These are phyloP conservation scores for Epirrhoe alternata DNA, from an alignment of 2,888 invertebrate species.

Conservation along the genomic window DNA sequence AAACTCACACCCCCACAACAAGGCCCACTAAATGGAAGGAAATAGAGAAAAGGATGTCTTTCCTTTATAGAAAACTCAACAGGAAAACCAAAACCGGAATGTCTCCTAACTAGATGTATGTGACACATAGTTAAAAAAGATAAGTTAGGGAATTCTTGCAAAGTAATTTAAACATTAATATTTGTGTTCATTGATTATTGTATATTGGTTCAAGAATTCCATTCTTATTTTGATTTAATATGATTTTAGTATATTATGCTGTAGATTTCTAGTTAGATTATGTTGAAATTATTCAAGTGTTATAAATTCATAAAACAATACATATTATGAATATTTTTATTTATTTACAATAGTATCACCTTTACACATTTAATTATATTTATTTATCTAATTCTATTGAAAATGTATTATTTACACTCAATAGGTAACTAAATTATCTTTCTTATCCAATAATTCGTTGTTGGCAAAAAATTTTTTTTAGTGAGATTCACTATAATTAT, in stretches of 20 bases:
- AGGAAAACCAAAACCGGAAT: constrained; percentile 90
- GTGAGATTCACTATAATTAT: neutral
- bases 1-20: constrained; percentile 84
- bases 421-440: no score
- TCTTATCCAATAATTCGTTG: neutral
- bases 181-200: no score
- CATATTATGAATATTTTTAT: constrained; percentile 14
- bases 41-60: constrained; percentile 89
- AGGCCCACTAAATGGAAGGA: constrained; percentile 93
- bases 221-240: neutral
- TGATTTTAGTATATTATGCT: neutral
- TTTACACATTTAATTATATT: neutral
- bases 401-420: no score
- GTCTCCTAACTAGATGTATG: constrained; percentile 60
- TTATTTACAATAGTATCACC: neutral
- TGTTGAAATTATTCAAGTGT: constrained; percentile 15
- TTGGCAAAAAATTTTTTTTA: neutral
- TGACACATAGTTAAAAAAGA: neutral
- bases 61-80: constrained; percentile 91
- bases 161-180: neutral
- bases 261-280: constrained; percentile 1
- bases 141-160: constrained; percentile 9
- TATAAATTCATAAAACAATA: constrained; percentile 10
- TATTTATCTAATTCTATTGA: neutral
- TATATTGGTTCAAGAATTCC: neutral